Percentiles rank a stretch among this genome's conserved stretches.
phyloP scores from a whole-genome alignment of 2,888 invertebrate genomes.

The Deroplatys truncata region DNA sequence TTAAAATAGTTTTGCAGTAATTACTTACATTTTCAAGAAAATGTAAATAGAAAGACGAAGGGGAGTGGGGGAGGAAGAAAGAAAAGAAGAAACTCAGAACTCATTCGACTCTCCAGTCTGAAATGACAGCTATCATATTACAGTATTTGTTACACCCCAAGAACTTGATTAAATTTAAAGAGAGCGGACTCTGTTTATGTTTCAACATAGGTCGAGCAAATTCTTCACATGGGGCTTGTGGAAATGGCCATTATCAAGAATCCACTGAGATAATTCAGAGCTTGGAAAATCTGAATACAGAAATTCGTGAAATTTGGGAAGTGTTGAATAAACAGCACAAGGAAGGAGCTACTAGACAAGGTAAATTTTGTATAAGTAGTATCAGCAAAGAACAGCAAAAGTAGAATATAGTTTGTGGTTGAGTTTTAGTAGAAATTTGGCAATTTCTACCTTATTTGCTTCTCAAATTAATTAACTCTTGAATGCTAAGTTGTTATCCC shows the following conservation, averaged over 20 bases:
- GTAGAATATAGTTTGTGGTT: neutral
- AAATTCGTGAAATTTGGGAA: slow-evolving; percentile 67
- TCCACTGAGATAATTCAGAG: slow-evolving; percentile 66
- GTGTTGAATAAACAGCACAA: slow-evolving; percentile 59
- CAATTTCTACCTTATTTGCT: neutral
- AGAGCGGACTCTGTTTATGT: neutral
- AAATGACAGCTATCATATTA: neutral
- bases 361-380: neutral
- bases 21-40: no score
- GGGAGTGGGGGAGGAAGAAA: no score
- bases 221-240: neutral
- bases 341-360: slow-evolving; percentile 35
- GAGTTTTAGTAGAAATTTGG: neutral
- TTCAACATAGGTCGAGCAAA: neutral
- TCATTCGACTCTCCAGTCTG: no score
- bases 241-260: slow-evolving; percentile 46
- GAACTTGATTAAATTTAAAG: neutral
- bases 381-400: neutral
- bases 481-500: neutral
- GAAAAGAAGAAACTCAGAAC: no score
- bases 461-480: neutral
- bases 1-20: no score
- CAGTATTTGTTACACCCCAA: neutral
- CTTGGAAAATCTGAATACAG: slow-evolving; percentile 64
- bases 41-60: no score